Conservation (phyloP, 1,140 invertebrate genomes). For the Chironomus striatipennis region DNA sequence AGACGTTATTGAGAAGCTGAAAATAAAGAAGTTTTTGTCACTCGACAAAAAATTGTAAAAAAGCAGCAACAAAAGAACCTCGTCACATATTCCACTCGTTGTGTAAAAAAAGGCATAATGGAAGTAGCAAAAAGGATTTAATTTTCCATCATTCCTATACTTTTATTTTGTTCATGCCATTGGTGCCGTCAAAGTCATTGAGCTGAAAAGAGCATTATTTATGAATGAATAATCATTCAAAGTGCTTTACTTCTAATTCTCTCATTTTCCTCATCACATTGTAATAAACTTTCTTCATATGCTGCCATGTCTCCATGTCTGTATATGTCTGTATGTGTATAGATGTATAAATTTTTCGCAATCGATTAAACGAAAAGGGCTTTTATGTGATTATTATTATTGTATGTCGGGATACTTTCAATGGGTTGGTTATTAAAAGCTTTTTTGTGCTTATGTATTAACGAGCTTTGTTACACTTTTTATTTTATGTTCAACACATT, state of each 20-base stretch:
- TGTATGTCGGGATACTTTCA: too few relatives aligned
- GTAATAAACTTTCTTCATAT: neutral
- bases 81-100: too few relatives aligned
- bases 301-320: too few relatives aligned
- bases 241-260: neutral
- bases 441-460: neutral
- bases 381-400: neutral
- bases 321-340: too few relatives aligned
- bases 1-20: too few relatives aligned
- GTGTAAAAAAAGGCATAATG: neutral
- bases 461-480: neutral
- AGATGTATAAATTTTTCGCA: neutral
- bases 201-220: slow-evolving; percentile 8
- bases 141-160: slow-evolving; percentile 7
- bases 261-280: neutral
- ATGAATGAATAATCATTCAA: slow-evolving; percentile 14
- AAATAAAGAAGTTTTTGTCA: too few relatives aligned
- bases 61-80: too few relatives aligned
- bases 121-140: neutral
- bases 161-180: neutral
- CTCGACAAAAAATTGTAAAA: too few relatives aligned
- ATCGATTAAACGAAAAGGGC: neutral
- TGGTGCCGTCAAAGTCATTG: neutral
- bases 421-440: neutral
- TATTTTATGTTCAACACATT: neutral